Evolutionary conservation across 2,888 invertebrate species (phyloP), one percentile per base, ranked within the genome.

Genomic region (Heliconius ethilla): DNA sequence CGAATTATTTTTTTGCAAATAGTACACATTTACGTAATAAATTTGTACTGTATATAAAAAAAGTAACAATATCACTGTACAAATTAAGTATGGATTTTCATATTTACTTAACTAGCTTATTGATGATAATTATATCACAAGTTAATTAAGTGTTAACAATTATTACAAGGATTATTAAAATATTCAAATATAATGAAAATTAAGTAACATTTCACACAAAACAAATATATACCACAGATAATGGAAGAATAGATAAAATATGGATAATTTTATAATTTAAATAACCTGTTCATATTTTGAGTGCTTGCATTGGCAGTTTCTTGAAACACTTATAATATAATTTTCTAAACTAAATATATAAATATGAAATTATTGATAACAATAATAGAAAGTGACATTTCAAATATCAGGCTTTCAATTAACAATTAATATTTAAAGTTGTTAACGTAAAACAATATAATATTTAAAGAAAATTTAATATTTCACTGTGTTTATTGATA

Each of bases 241-340:
- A 59, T 59, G 59, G 59, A 59, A 59, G n/a, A 10, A 59, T n/a
- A 59, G n/a, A n/a, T 59, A 3, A 59, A n/a, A 59, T 59, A 9
- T 59, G 22, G n/a, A 59, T n/a, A 51, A 51, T 51, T 18, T 51
- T 51, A 51, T 51, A 51, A 18, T 18, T 18, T 51, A 18, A 18
- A 51, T 51, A 51, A 67, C 11, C 11, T 27, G 70, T 37, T 66
- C 9, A 70, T 45, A 27, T 45, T 70, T 18, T 51, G 22, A 70
- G 70, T n/a, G 76, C 62, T 70, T n/a, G 29, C 6, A 70, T 76
- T 70, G 70, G 75, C 70, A 65, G 63, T 63, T 63, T 76, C 37
- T 6, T 29, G 11, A 70, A 55, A 13, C 22, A 33, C 55, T 67
- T 70, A 7, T 37, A 40, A 76, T 51, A 65, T 72, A 59, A 59